These are phyloP conservation scores for Lepus oiostolus DNA, from an alignment of 2,797 vertebrate genomes.

Conservation along the genomic window DNA sequence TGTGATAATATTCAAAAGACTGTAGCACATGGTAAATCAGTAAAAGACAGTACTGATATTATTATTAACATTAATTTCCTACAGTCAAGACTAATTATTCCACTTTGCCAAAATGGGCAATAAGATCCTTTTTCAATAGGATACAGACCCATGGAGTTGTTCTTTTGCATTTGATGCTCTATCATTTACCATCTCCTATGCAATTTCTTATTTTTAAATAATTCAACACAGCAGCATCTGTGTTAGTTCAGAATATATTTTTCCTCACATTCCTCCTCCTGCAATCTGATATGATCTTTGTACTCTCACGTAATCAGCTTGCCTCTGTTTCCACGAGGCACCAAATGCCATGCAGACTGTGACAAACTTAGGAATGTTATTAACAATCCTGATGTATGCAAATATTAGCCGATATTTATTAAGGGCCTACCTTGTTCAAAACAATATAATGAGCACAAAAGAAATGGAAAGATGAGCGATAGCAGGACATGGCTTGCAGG, in stretches of 20 bases:
- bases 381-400: not conserved
- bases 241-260: not conserved
- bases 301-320: conserved; percentile 40
- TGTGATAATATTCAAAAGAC: conserved; percentile 24
- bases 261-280: not conserved
- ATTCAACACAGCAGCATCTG: conserved; percentile 17
- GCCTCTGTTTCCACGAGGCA: conserved; percentile 51
- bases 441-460: not conserved
- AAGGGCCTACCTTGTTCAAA: conserved; percentile 41
- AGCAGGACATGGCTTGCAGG: not conserved
- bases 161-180: not conserved
- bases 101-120: not conserved
- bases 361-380: not conserved
- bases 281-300: not conserved
- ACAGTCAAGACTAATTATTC: not conserved
- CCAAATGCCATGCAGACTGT: not conserved
- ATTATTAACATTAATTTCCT: conserved; percentile 12
- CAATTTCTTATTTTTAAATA: conserved; percentile 43
- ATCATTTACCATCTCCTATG: not conserved
- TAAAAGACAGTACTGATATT: not conserved
- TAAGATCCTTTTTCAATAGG: conserved; percentile 3
- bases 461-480: not conserved
- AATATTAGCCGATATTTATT: not conserved
- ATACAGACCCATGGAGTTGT: not conserved
- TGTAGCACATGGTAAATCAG: not conserved